Conservation (phyloP, 2,888 invertebrate genomes). For the Trichogramma dendrolimi region DNA sequence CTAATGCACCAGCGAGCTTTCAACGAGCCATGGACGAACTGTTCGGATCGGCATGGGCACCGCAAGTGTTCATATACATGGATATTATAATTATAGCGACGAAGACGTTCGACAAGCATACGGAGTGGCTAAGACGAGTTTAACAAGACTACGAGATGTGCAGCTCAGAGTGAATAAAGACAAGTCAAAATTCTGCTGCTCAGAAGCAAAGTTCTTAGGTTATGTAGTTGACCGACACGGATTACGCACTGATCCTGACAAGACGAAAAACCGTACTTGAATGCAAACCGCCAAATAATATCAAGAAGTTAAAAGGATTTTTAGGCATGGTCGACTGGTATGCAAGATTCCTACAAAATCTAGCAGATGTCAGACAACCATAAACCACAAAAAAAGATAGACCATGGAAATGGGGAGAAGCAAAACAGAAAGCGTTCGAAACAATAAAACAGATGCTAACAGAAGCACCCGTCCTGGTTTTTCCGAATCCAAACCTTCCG, state of each 20-base stretch:
- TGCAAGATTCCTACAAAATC: background rate
- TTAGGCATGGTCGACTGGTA: background rate
- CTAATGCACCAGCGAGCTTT: background rate
- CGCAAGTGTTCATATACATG: background rate
- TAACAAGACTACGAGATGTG: background rate
- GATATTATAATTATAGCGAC: background rate
- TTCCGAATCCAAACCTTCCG: too few relatives aligned
- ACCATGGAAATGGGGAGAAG: too few relatives aligned
- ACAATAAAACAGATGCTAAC: too few relatives aligned
- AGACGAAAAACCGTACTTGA: background rate
- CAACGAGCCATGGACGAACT: background rate
- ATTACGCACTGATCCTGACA: background rate
- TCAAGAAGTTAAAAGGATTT: background rate
- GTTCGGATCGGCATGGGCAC: background rate
- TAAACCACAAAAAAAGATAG: too few relatives aligned
- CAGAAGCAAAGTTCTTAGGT: background rate
- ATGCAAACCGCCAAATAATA: background rate
- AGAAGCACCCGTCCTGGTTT: too few relatives aligned
- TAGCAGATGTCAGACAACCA: background rate
- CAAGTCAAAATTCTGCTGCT: background rate
- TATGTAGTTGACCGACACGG: background rate
- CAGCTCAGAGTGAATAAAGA: background rate
- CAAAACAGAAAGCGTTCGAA: too few relatives aligned
- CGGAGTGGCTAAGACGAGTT: background rate
- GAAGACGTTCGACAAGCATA: background rate